Base-by-base conservation (phyloP, 2,888 invertebrate species). In the Falcaria lacertinaria region DNA sequence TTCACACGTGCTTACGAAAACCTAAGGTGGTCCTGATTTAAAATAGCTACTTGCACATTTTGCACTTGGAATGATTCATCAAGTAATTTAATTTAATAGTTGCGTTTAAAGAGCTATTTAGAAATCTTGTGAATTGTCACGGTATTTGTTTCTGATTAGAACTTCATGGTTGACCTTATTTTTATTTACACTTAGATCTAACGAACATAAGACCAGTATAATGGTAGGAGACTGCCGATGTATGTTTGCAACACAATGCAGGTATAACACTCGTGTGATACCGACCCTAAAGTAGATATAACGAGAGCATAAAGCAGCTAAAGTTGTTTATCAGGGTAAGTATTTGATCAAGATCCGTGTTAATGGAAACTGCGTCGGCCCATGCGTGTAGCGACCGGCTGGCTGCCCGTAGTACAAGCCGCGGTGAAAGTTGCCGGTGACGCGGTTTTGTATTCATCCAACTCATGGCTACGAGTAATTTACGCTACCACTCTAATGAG, bases 371-470 rank as follows among this genome's bases (percentile, higher is more conserved):
- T 28, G 28, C 28, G 28, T 28, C 28, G 28, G 28, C 28, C 8
- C 28, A 19, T 37, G 25, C 15, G 34, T 11, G 34, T 7, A 64
- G 72, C 60, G 64, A n/a, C n/a, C 64, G 55, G 55, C 59, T 57
- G 60, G 56, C 66, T 60, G 52, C 56, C 62, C 63, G 37, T 15
- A 22, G 37, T 37, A 37, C 37, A 15, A 58, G 58, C 44, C 58
- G 63, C 55, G 86, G 88, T 81, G 88, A 88, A 88, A 88, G 88
- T 87, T 86, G 78, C 65, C 68, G 59, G 76, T 83, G 86, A 87
- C 85, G 87, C 79, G 80, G 78, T 77, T 75, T 75, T 78, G 80
- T 81, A 75, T 78, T 74, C 80, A 78, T 74, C 71, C 74, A 74
- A 71, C 73, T 66, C 70, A 68, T 69, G 64, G 65, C 54, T 61